Evolutionary conservation across 2,113 vertebrate genomes (phyloP), one percentile per base, ranked within the genome.

Genomic region (Pteruthius melanotis): DNA sequence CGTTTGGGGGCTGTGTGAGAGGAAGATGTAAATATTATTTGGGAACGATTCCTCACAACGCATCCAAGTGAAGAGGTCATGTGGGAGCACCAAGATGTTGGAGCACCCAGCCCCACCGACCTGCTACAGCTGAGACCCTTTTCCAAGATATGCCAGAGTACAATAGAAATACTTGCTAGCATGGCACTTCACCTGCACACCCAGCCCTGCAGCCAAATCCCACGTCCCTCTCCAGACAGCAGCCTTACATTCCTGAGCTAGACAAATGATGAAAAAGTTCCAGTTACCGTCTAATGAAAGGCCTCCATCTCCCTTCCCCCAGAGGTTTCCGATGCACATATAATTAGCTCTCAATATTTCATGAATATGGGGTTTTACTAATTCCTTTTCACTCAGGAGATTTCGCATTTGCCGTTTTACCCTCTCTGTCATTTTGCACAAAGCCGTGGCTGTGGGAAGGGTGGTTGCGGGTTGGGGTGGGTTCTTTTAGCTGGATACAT

Each of bases 231-330:
- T 94, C 89, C 94, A 96, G 94, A 91, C 95, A 94, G 90, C 90
- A 95, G 94, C 91, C 91, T 95, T 80, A 91, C 96, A 96, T 97
- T 97, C 97, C 96, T 97, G 90, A 97, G 96, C 91, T 86, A 97
- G 96, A 96, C 95, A 94, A 96, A 97, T 95, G 95, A 97, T 96
- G 95, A 97, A 95, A 95, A 96, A 97, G 91, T 96, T 95, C 90
- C 94, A 96, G 94, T 95, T 93, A 93, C 94, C 8, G 83, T 95
- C 90, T 97, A 97, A 97, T 97, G 96, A 97, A 97, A 97, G 96
- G 96, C 93, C 93, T 97, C 94, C 90, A 83, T 96, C 94, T 97
- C 94, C 91, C 95, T 96, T 95, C 82, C 96, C 94, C 94, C 94
- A 91, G 96, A 97, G 96, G 94, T 87, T 97, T 96, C 93, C 96